Percentiles rank a stretch among this genome's conserved stretches.
Evolutionary conservation across 92 coral and sea anemone genomes (phyloP).

Genomic region (Heteractis magnifica): DNA sequence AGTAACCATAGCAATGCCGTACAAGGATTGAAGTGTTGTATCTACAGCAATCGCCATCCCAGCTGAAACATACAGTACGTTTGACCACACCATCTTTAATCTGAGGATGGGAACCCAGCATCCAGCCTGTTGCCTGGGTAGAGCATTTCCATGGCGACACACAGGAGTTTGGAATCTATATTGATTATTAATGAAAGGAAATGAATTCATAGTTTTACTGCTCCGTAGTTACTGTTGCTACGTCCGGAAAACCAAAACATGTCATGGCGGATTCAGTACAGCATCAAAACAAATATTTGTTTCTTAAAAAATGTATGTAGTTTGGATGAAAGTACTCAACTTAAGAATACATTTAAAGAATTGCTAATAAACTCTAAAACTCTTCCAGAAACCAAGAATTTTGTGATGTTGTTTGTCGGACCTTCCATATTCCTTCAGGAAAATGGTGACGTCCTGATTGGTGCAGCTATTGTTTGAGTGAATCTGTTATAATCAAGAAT

Average conservation of each 20-base stretch:
- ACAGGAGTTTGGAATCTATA: slow-evolving; percentile 35
- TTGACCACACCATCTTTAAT: slow-evolving; percentile 15
- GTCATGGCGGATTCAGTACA: no score
- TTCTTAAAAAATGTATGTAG: not conserved
- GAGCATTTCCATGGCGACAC: slow-evolving; percentile 16
- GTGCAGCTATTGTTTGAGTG: no score
- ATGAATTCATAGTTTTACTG: not conserved
- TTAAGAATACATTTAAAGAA: not conserved
- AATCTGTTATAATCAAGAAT: no score
- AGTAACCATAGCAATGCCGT: slow-evolving; percentile 24
- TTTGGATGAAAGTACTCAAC: not conserved
- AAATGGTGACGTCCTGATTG: no score
- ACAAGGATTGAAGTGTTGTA: slow-evolving; percentile 7
- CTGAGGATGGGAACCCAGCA: slow-evolving; percentile 30
- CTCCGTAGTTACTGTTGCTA: no score
- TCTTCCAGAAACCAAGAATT: no score
- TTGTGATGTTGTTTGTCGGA: no score
- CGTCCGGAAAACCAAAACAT: no score
- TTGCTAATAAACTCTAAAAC: no score
- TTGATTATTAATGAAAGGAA: not conserved
- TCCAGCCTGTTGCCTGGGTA: slow-evolving; percentile 48
- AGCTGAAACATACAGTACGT: slow-evolving; percentile 38
- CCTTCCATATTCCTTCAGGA: no score
- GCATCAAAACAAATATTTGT: no score
- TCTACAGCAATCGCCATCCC: slow-evolving; percentile 42